Evolutionary conservation across 2,113 vertebrate genomes (phyloP).

Genomic region (Phrynosoma blainvillii): DNA sequence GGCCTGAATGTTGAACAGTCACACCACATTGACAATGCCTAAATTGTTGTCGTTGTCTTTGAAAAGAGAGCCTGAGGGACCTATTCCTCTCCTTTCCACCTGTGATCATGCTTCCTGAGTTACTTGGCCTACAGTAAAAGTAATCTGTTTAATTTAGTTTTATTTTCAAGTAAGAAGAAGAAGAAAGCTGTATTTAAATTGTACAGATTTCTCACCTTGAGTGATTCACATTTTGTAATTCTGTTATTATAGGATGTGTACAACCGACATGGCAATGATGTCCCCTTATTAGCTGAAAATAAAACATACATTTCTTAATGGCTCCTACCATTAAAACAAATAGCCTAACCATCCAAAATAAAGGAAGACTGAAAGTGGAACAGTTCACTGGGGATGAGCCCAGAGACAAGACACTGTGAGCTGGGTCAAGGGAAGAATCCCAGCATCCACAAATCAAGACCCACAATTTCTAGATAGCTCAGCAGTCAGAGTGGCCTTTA

Average conservation of each 20-base stretch:
- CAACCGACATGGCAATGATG: background rate
- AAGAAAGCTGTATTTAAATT: background rate
- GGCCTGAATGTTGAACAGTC: slow-evolving; percentile 51
- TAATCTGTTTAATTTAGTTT: slow-evolving; percentile 1
- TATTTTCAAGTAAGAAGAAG: slow-evolving; percentile 1
- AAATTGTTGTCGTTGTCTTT: slow-evolving; percentile 14
- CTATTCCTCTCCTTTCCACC: background rate
- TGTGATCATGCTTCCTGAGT: background rate
- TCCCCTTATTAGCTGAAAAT: background rate
- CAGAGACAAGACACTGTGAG: no score
- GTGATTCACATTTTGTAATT: background rate
- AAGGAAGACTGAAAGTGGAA: background rate
- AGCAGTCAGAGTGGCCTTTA: no score
- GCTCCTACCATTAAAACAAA: background rate
- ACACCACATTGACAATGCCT: slow-evolving; percentile 19
- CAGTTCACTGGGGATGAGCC: background rate
- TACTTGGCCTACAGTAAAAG: background rate
- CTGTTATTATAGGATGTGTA: background rate
- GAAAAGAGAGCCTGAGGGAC: slow-evolving; percentile 35
- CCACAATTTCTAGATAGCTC: no score
- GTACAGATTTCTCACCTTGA: background rate
- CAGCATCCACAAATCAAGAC: no score
- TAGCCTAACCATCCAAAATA: background rate
- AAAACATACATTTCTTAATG: background rate
- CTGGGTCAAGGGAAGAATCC: no score